These are phyloP conservation scores for Drosophila lacteicornis DNA, from an alignment of 1,140 invertebrate species.

Conservation along the genomic window DNA sequence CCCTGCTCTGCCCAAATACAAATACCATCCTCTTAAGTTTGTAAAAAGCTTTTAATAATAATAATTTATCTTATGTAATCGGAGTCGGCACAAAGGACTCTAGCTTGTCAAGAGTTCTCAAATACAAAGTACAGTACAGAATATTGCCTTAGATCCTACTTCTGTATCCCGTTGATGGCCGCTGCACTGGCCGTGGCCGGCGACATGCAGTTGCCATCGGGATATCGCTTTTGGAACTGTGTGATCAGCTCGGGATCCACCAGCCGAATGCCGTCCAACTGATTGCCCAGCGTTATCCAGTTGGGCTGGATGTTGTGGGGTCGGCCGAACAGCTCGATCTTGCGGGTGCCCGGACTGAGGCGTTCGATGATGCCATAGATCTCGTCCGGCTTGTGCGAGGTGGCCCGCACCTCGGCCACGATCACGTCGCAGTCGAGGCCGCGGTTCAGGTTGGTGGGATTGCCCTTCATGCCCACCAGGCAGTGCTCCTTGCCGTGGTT, in stretches of 20 bases:
- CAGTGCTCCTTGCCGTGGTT: constrained; percentile 99
- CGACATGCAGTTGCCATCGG: constrained; percentile 90
- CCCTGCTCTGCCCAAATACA: not conserved
- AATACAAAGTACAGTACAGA: not conserved
- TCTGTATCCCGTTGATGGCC: constrained; percentile 64
- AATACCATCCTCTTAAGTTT: not conserved
- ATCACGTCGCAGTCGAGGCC: constrained; percentile 99
- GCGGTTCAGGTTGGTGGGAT: constrained; percentile 95
- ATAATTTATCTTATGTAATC: constrained; percentile 39
- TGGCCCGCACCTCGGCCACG: constrained; percentile 98
- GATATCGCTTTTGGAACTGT: constrained; percentile 95
- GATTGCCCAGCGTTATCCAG: constrained; percentile 89
- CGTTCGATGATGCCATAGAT: constrained; percentile 97
- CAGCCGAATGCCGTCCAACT: constrained; percentile 89
- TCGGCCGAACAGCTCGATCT: constrained; percentile 98
- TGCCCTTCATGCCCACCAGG: constrained; percentile 98
- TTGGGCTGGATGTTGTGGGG: constrained; percentile 99
- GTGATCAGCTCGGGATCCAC: constrained; percentile 96
- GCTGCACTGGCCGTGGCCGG: constrained; percentile 61
- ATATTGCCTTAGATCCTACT: constrained; percentile 33
- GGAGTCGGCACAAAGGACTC: constrained; percentile 7
- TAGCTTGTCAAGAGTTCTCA: constrained; percentile 22
- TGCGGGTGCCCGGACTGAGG: constrained; percentile 95
- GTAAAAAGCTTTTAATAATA: constrained; percentile 40
- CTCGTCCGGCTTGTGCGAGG: constrained; percentile 99